Evolutionary conservation across 2,797 vertebrate genomes (phyloP), one percentile per base, ranked within the genome.

Genomic region (Muscicapa striata): DNA sequence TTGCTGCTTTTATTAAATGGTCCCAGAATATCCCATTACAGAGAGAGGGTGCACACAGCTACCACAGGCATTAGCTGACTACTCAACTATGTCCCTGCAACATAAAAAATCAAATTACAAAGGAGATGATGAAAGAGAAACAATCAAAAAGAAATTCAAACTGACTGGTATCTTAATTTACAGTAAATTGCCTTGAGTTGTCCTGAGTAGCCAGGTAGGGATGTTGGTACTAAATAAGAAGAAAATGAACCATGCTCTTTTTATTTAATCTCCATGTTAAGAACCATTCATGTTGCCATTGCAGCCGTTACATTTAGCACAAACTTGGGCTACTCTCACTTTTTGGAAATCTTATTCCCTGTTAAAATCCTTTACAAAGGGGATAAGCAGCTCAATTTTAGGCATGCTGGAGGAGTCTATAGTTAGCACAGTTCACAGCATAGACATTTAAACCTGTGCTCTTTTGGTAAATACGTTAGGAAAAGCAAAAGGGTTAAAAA

Each of bases 11-110:
- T 57, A 95, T 84, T 22, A 52, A 93, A 57, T n/a, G 68, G 93
- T 87, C 86, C 78, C 86, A 93, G 88, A 89, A 90, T 95, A 95
- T 94, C 90, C 75, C 16, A 23, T 95, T 95, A 95, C 93, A 70
- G 69, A 41, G 26, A 58, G 26, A 64, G 57, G 49, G 38, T 70
- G 78, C 64, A 52, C 38, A 14, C 32, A 67, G 67, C 86, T 36
- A 90, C 27, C 63, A 68, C 45, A 67, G 76, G 52, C 81, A 54
- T 77, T 74, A 93, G 63, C 77, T 76, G 67, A 52, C 80, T 87
- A 59, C 86, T 93, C 86, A 86, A 0, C 88, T 73, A 32, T 82
- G 80, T 54, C 74, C 69, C 74, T 41, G 20, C 70, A 90, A 89
- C 85, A 59, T 26, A 83, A 13, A 87, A 94, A 94, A 84, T 15